Percentiles rank a stretch among this genome's conserved stretches.
phyloP scores from a whole-genome alignment of 2,888 invertebrate genomes.

The Epinotia demarniana region DNA sequence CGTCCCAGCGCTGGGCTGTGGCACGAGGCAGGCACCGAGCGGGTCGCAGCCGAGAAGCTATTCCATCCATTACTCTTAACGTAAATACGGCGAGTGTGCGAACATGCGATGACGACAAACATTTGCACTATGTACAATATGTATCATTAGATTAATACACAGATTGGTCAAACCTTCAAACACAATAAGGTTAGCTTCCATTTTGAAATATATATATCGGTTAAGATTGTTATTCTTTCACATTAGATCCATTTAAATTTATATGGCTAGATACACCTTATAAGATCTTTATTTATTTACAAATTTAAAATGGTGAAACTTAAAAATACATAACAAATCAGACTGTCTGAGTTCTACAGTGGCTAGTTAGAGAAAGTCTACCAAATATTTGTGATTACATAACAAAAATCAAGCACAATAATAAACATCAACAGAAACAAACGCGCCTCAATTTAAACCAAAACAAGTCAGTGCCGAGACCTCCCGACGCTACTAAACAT shows the following conservation, averaged over 20 bases:
- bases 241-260: conserved; percentile 36
- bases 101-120: conserved; percentile 47
- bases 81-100: conserved; percentile 54
- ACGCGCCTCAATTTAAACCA: conserved; percentile 61
- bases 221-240: conserved; percentile 34
- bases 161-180: conserved; percentile 53
- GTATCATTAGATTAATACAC: conserved; percentile 44
- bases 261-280: conserved; percentile 69
- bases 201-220: conserved; percentile 37
- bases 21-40: background rate
- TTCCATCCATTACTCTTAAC: conserved; percentile 44
- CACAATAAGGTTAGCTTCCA: conserved; percentile 45
- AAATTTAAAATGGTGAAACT: conserved; percentile 76
- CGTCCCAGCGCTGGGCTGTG: background rate
- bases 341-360: conserved; percentile 62
- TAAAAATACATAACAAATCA: conserved; percentile 83
- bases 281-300: conserved; percentile 77
- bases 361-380: conserved; percentile 76
- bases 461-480: conserved; percentile 45
- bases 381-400: conserved; percentile 75
- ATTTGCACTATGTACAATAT: conserved; percentile 47
- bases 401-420: conserved; percentile 78
- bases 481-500: conserved; percentile 25
- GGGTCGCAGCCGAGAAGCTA: conserved; percentile 7
- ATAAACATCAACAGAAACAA: conserved; percentile 80